Base-by-base conservation (phyloP, 2,888 invertebrate species). In the Diaperis boleti region DNA sequence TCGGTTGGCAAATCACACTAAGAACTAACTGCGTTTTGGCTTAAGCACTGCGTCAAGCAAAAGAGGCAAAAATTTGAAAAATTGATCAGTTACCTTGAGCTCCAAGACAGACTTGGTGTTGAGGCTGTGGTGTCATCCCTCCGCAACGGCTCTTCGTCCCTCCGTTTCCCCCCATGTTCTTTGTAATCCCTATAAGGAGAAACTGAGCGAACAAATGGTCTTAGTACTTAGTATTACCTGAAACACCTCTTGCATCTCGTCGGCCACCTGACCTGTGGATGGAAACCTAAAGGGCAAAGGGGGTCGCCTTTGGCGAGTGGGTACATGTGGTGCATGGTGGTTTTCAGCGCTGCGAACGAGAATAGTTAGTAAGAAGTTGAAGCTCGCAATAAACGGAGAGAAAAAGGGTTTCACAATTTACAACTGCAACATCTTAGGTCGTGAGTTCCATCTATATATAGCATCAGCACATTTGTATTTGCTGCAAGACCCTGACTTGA, bases 251-350 rank as follows among this genome's bases (percentile, higher is more conserved):
- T 95, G 84, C 95, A 95, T 76, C 95, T 87, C 60, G 95, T 95
- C 45, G 95, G 95, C 92, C 95, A 95, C 76, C 95, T 88, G 73
- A 95, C 94, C 84, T 96, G 95, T 63, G 96, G 95, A 84, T 95
- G 94, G 82, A 96, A 96, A 41, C 96, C 96, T 79, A 95, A 84
- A 66, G 95, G 95, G 81, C 95, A 95, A 73, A 95, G 83, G 67
- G 94, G 92, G 82, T 95, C 95, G 74, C 91, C 91, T 82, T 93
- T 94, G 78, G 90, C 90, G 78, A 91, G 82, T 35, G 91, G 89
- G 80, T 90, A 91, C 79, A 90, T 81, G 81, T 90, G 90, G 83
- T 90, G 90, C 90, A 91, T 91, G 13, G 26, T 26, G 26, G 54
- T 68, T 31, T 57, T 59, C 65, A 66, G 66, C 63, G 66, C 63